These are phyloP conservation scores for Scaeva pyrastri DNA, from an alignment of 2,888 invertebrate species.

Conservation along the genomic window DNA sequence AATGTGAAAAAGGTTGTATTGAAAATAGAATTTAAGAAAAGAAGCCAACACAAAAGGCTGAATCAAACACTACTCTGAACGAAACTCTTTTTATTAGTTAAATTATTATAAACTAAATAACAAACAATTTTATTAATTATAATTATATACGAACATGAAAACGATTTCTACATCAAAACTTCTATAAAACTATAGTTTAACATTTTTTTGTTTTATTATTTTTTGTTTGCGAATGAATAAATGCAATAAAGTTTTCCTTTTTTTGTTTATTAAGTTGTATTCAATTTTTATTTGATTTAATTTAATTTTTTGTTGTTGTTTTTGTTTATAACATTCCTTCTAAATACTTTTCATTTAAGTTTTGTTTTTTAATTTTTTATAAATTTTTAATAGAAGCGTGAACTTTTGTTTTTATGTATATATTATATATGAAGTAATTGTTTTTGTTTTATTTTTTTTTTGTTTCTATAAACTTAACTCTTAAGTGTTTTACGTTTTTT, in stretches of 20 bases:
- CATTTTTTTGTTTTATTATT: conserved; percentile 34
- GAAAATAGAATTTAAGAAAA: background rate
- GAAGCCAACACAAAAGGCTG: conserved; percentile 40
- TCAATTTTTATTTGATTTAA: conserved; percentile 32
- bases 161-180: conserved; percentile 70
- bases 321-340: conserved; percentile 45
- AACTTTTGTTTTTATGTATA: conserved; percentile 63
- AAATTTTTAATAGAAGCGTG: conserved; percentile 72
- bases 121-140: conserved; percentile 24
- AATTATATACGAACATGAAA: conserved; percentile 57
- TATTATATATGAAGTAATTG: conserved; percentile 60
- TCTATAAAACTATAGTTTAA: conserved; percentile 64
- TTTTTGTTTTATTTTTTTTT: conserved; percentile 28
- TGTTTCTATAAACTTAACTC: conserved; percentile 69
- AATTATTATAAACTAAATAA: conserved; percentile 31
- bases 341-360: conserved; percentile 47
- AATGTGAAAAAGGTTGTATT: conserved; percentile 55
- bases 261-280: background rate
- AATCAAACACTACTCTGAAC: conserved; percentile 54
- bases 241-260: conserved; percentile 62
- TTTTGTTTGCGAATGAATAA: conserved; percentile 67
- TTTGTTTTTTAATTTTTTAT: conserved; percentile 42
- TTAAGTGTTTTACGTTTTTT: conserved; percentile 63
- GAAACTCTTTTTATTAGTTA: background rate
- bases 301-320: conserved; percentile 32